These are phyloP conservation scores for Arrhamphus sclerolepis DNA, from an alignment of 2,797 vertebrate species.

Conservation along the genomic window DNA sequence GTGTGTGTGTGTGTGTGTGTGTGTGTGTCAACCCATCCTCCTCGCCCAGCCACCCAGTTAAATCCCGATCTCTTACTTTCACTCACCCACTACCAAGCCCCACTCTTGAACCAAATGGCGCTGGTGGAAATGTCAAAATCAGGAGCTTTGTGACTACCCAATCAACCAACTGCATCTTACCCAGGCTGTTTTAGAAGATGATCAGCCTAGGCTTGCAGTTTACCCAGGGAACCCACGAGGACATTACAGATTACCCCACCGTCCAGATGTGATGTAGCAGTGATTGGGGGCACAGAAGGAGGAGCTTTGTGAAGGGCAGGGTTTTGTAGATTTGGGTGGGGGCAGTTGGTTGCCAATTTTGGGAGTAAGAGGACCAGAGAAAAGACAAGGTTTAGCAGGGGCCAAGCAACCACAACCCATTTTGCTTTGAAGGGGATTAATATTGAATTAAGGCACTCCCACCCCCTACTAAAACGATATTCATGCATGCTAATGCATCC, in stretches of 20 bases:
- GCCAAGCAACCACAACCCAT: conserved; percentile 62
- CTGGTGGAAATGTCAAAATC: conserved; percentile 61
- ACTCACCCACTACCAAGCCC: conserved; percentile 27
- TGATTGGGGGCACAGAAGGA: conserved; percentile 52
- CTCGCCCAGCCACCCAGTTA: conserved; percentile 10
- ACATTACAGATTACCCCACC: conserved; percentile 58
- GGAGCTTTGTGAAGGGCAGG: conserved; percentile 42
- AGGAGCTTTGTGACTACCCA: conserved; percentile 35
- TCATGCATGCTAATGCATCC: conserved; percentile 85
- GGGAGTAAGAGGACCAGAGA: conserved; percentile 28
- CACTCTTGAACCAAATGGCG: conserved; percentile 52
- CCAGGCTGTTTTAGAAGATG: conserved; percentile 32
- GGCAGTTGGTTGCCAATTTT: conserved; percentile 48
- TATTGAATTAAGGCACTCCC: conserved; percentile 82
- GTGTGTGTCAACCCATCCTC: conserved; percentile 34
- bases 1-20: too few relatives aligned
- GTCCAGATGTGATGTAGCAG: conserved; percentile 66
- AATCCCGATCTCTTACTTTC: conserved; percentile 6
- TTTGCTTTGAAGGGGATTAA: conserved; percentile 83
- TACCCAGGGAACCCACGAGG: conserved; percentile 9
- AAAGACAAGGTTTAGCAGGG: conserved; percentile 63
- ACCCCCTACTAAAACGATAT: conserved; percentile 79
- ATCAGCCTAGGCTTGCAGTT: conserved; percentile 28
- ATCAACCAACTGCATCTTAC: conserved; percentile 12
- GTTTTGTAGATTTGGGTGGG: conserved; percentile 25